A percentile compares a stretch with the other conserved stretches of the same genome.
These are phyloP conservation scores for Cranoglanis bouderius DNA, from an alignment of 2,113 vertebrate genomes.

Conservation along the genomic window DNA sequence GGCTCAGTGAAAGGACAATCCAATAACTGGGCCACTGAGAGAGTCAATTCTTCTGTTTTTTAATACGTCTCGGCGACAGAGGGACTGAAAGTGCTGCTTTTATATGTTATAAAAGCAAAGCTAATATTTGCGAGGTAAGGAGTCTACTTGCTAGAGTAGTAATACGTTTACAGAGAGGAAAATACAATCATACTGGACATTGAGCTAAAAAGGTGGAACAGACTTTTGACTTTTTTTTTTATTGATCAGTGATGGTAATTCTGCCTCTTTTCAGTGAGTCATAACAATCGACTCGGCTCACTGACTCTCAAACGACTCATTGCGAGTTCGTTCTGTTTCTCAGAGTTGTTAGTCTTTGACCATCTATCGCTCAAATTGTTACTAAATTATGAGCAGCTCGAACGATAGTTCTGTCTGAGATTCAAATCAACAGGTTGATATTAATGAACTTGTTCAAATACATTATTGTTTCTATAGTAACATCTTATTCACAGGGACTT, in stretches of 20 bases:
- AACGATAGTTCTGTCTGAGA: background rate
- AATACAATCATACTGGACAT: background rate
- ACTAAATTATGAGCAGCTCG: background rate
- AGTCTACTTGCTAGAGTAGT: background rate
- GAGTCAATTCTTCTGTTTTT: constrained; percentile 38
- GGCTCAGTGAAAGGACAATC: constrained; percentile 49
- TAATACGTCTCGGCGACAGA: background rate
- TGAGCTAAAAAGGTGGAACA: background rate
- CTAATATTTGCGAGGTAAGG: constrained; percentile 6
- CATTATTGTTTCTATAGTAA: background rate
- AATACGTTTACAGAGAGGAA: background rate
- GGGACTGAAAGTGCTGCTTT: constrained; percentile 3
- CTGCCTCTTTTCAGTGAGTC: background rate
- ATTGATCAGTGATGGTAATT: background rate
- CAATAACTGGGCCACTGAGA: constrained; percentile 46
- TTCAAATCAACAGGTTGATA: background rate
- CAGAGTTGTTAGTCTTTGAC: background rate
- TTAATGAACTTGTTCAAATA: background rate
- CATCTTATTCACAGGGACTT: background rate
- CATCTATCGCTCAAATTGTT: background rate
- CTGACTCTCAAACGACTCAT: background rate
- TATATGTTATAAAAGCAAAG: constrained; percentile 24
- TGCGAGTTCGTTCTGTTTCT: background rate
- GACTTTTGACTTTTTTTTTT: background rate
- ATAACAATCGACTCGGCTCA: background rate